Conservation (phyloP, 2,888 invertebrate genomes). For the Schrankia costaestrigalis region DNA sequence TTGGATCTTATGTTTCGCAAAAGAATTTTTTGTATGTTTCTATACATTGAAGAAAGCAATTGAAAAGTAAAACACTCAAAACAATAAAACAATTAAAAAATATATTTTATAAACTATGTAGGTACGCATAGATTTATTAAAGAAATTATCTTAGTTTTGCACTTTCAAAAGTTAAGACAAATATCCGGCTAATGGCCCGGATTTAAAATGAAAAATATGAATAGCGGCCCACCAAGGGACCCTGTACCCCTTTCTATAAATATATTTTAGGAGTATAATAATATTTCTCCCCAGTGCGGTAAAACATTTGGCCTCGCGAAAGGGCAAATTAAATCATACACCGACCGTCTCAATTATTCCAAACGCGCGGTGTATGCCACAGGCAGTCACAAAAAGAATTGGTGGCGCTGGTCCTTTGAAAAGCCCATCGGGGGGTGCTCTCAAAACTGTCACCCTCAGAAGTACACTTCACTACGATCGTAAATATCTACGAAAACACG, state of each 20-base stretch:
- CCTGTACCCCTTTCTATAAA: conserved; percentile 26
- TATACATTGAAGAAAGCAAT: too few species aligned
- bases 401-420: conserved; percentile 74
- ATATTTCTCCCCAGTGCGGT: conserved; percentile 44
- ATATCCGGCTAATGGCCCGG: too few species aligned
- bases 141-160: too few species aligned
- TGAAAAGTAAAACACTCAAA: too few species aligned
- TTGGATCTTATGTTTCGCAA: too few species aligned
- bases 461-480: conserved; percentile 58
- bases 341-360: conserved; percentile 73
- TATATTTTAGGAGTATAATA: conserved; percentile 41
- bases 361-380: conserved; percentile 63
- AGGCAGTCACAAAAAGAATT: conserved; percentile 71
- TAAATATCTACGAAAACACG: conserved; percentile 47
- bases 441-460: conserved; percentile 77
- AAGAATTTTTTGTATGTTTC: too few species aligned
- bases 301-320: conserved; percentile 58
- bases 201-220: conserved; percentile 15
- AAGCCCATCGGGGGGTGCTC: conserved; percentile 70
- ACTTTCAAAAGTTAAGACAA: too few species aligned
- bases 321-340: conserved; percentile 77
- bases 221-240: conserved; percentile 15
- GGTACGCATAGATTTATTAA: too few species aligned
- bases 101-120: too few species aligned
- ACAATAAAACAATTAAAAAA: too few species aligned